phyloP scores from a whole-genome alignment of 2,113 vertebrate species.

The Nycticryphes semicollaris region DNA sequence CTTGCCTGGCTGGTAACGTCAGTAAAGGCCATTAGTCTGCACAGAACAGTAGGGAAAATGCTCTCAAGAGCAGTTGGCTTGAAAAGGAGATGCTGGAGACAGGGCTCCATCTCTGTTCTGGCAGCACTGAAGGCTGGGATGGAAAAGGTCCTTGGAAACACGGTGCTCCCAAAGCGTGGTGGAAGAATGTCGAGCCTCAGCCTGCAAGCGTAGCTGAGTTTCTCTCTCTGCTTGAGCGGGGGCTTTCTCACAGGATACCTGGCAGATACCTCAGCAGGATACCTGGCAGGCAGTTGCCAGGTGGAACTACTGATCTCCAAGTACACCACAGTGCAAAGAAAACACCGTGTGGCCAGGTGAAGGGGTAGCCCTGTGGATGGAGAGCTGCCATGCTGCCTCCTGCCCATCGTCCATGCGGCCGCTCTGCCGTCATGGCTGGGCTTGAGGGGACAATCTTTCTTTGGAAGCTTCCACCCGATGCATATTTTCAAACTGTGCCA shows the following conservation, averaged over 20 bases:
- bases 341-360: rapidly evolving
- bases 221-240: not conserved
- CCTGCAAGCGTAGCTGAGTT: not conserved
- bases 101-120: not conserved
- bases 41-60: not conserved
- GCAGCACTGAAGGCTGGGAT: not conserved
- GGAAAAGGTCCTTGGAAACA: not conserved
- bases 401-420: rapidly evolving
- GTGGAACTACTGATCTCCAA: not conserved
- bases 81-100: not conserved
- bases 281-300: not conserved
- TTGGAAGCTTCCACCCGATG: not conserved
- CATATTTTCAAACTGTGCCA: not conserved
- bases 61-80: not conserved
- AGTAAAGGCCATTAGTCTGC: not conserved
- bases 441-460: not conserved
- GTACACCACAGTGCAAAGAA: not conserved
- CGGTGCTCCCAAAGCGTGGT: rapidly evolving
- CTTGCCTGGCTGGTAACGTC: not conserved
- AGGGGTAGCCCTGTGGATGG: rapidly evolving
- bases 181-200: not conserved
- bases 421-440: not conserved
- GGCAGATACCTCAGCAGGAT: not conserved
- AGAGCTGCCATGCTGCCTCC: not conserved
- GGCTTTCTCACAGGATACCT: not conserved